Evolutionary conservation across 2,113 vertebrate species (phyloP), one percentile per base, ranked within the genome.

Genomic region (Galemys pyrenaicus): DNA sequence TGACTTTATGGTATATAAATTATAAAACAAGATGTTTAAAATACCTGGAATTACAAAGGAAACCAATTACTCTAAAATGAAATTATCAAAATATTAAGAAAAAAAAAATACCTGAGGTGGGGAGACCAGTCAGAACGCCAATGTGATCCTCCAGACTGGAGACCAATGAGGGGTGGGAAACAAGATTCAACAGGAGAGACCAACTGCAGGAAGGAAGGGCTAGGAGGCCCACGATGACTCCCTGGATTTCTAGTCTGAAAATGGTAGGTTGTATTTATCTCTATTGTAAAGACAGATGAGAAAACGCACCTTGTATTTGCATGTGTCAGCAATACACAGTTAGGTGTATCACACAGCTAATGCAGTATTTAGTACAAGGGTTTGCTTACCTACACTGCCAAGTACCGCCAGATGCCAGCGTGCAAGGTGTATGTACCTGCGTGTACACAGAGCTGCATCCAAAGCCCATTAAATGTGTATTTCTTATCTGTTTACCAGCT

Each of bases 11-110:
- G 70, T 12, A 67, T 60, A 56, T 67, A 32, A 87, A 83, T 81
- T 90, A 78, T 5, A 77, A 28, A 82, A 60, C 46, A 95, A 90
- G 28, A 85, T 60, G 35, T 80, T 86, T 70, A 81, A 92, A 96
- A 87, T 51, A 80, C 5, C 65, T 37, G 68, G 10, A 41, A 75
- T 77, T 46, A 71, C 37, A 37, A 89, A 78, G 28, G 22, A 75
- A 88, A 88, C 3, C 3, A 83, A 70, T 46, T 64, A 74, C 62
- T 82, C 26, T 82, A 46, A 80, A 91, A 87, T 77, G 35, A 22
- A 77, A 62, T 91, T 58, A 85, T 51, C n/a, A 88, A 49, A 91
- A 88, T 30, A 54, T 28, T 67, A 86, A 94, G 30, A 5, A 77
- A 93, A 67, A 64, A 80, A 89, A 41, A 70, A 70, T 15, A 15